These are phyloP conservation scores for Poecilia velifera DNA, from an alignment of 2,797 vertebrate genomes.

Conservation along the genomic window DNA sequence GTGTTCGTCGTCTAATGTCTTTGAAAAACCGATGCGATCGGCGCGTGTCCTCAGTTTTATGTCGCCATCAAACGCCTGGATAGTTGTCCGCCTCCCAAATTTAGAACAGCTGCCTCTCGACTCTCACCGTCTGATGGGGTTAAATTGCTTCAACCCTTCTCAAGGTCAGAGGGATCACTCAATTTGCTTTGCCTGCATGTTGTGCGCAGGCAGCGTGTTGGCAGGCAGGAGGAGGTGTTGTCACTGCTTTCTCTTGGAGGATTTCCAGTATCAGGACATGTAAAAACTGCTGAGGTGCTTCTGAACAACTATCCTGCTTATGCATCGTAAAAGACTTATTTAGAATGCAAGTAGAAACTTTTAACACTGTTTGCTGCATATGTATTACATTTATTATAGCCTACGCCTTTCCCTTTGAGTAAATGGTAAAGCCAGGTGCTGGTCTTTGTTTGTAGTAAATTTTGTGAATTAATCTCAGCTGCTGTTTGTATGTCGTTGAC, in stretches of 20 bases:
- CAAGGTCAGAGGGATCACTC: conserved; percentile 58
- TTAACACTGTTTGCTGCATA: neutral
- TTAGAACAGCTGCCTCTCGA: conserved; percentile 59
- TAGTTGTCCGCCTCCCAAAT: conserved; percentile 43
- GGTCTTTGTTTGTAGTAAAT: conserved; percentile 27
- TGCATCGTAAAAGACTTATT: neutral
- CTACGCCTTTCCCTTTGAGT: neutral
- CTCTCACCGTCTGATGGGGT: conserved; percentile 54
- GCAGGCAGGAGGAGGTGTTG: conserved; percentile 22
- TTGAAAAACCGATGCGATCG: conserved; percentile 48
- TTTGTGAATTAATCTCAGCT: conserved; percentile 24
- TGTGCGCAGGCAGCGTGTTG: conserved; percentile 30
- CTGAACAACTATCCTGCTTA: conserved; percentile 8
- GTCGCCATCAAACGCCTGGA: conserved; percentile 42
- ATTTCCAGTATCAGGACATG: conserved; percentile 24
- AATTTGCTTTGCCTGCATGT: conserved; percentile 21
- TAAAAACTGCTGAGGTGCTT: conserved; percentile 23
- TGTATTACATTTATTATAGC: neutral
- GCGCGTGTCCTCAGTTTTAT: conserved; percentile 51
- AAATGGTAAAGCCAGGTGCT: conserved; percentile 6
- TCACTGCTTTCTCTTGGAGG: conserved; percentile 13
- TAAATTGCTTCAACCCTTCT: conserved; percentile 57
- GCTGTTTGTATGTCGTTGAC: conserved; percentile 30
- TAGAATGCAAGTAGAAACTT: neutral
- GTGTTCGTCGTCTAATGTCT: conserved; percentile 23